phyloP scores from a whole-genome alignment of 2,113 vertebrate species.

The Phrynosoma blainvillii region DNA sequence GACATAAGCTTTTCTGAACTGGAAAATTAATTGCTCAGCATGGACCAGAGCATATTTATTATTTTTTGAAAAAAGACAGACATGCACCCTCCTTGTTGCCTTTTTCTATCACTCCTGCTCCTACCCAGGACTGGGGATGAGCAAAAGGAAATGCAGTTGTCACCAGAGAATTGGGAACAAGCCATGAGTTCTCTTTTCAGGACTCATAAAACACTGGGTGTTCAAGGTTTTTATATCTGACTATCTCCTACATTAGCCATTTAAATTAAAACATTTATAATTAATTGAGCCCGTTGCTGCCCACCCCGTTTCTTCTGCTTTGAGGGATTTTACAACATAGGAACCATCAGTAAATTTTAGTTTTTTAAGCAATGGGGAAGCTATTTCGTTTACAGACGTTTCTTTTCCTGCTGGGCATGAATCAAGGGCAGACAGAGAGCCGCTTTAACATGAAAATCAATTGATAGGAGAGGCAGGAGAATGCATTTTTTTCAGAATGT shows the following conservation, averaged over 20 bases:
- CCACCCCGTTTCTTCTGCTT: slow-evolving; percentile 19
- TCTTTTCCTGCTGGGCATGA: slow-evolving; percentile 53
- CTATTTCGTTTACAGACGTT: slow-evolving; percentile 35
- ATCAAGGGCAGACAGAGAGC: slow-evolving; percentile 52
- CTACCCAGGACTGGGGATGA: not conserved
- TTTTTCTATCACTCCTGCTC: slow-evolving; percentile 32
- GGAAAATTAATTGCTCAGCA: slow-evolving; percentile 11
- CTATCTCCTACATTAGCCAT: slow-evolving; percentile 65
- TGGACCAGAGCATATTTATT: slow-evolving; percentile 43
- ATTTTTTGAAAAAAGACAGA: slow-evolving; percentile 33
- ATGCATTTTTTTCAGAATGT: fast-evolving
- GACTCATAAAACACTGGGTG: slow-evolving; percentile 62
- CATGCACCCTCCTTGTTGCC: not conserved
- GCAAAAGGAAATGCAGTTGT: slow-evolving; percentile 45
- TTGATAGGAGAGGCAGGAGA: slow-evolving; percentile 55
- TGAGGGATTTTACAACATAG: slow-evolving; percentile 9
- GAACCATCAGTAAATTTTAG: slow-evolving; percentile 50
- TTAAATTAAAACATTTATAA: slow-evolving; percentile 75
- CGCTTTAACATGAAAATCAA: slow-evolving; percentile 59
- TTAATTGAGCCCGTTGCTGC: slow-evolving; percentile 73
- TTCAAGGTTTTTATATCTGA: slow-evolving; percentile 60
- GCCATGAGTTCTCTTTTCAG: slow-evolving; percentile 62
- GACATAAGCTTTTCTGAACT: slow-evolving; percentile 31
- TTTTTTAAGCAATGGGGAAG: slow-evolving; percentile 51
- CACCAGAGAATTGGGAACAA: slow-evolving; percentile 51